These are phyloP conservation scores for Mastomys natalensis DNA, from an alignment of 2,113 vertebrate species.

Conservation along the genomic window DNA sequence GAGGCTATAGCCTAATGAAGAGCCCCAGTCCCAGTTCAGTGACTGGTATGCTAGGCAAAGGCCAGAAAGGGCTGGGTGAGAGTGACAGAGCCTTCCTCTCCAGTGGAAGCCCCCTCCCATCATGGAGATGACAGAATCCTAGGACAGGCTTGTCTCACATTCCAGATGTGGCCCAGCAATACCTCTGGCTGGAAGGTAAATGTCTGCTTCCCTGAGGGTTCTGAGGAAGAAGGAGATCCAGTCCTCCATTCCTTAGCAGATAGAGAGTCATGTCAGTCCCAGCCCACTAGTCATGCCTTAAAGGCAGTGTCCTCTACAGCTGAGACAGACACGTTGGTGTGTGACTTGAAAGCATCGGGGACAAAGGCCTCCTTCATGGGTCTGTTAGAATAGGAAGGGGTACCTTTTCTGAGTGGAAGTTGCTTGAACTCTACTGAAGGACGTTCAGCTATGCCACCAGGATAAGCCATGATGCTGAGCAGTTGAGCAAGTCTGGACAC, in stretches of 20 bases:
- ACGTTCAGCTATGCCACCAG: too few species aligned
- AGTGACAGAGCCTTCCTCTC: neutral
- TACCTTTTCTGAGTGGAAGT: neutral
- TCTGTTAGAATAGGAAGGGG: neutral
- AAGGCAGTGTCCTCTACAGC: neutral
- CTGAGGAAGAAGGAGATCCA: too few species aligned
- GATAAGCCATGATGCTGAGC: neutral
- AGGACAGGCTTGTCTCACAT: neutral
- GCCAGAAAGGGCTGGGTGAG: too few species aligned
- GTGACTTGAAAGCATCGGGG: neutral
- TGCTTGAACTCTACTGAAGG: neutral
- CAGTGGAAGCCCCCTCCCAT: neutral
- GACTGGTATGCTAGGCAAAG: slow-evolving; percentile 47
- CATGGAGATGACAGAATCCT: neutral
- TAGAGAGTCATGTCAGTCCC: neutral
- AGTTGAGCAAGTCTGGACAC: neutral
- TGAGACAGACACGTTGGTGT: neutral
- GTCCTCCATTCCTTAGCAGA: neutral
- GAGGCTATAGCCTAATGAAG: slow-evolving; percentile 66
- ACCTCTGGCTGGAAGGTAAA: neutral
- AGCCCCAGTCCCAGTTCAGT: slow-evolving; percentile 42
- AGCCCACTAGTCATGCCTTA: neutral
- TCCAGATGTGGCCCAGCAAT: neutral
- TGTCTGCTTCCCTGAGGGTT: neutral
- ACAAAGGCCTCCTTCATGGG: neutral